These are phyloP conservation scores for Nylanderia fulva DNA, from an alignment of 1,140 invertebrate genomes.

Conservation along the genomic window DNA sequence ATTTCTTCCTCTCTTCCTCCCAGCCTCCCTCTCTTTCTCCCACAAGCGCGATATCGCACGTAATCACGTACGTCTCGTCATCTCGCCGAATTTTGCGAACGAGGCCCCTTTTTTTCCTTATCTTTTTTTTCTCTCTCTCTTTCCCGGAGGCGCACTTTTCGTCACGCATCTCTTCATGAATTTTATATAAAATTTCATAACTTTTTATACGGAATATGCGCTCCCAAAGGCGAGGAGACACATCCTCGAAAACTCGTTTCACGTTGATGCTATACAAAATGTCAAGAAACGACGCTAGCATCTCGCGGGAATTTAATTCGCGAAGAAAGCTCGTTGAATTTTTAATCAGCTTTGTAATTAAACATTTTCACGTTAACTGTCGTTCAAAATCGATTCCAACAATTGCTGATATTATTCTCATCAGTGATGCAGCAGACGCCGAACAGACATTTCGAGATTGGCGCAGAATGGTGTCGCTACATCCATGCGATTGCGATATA, in stretches of 20 bases:
- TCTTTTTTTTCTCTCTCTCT: neutral
- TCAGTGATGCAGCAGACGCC: slow-evolving; percentile 10
- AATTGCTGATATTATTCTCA: neutral
- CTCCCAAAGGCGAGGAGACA: neutral
- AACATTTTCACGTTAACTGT: too few relatives aligned
- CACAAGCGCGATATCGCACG: slow-evolving; percentile 16
- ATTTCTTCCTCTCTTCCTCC: slow-evolving; percentile 36
- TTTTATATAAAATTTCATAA: slow-evolving; percentile 28
- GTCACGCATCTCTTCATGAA: neutral
- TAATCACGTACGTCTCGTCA: slow-evolving; percentile 31
- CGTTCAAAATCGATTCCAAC: too few relatives aligned
- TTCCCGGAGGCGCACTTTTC: neutral
- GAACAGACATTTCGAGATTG: slow-evolving; percentile 20
- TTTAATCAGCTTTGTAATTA: neutral
- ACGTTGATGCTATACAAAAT: slow-evolving; percentile 1
- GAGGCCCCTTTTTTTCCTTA: slow-evolving; percentile 6
- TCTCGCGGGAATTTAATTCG: neutral
- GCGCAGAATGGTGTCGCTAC: slow-evolving; percentile 17
- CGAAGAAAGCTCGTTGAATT: neutral
- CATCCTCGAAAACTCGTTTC: slow-evolving; percentile 12
- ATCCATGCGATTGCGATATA: neutral
- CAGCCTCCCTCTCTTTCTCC: slow-evolving; percentile 34
- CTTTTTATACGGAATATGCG: neutral
- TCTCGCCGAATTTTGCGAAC: slow-evolving; percentile 29
- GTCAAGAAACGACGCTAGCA: neutral